Percentiles rank a stretch among this genome's conserved stretches.
phyloP scores from a whole-genome alignment of 2,113 vertebrate genomes.

The Colossoma macropomum region DNA sequence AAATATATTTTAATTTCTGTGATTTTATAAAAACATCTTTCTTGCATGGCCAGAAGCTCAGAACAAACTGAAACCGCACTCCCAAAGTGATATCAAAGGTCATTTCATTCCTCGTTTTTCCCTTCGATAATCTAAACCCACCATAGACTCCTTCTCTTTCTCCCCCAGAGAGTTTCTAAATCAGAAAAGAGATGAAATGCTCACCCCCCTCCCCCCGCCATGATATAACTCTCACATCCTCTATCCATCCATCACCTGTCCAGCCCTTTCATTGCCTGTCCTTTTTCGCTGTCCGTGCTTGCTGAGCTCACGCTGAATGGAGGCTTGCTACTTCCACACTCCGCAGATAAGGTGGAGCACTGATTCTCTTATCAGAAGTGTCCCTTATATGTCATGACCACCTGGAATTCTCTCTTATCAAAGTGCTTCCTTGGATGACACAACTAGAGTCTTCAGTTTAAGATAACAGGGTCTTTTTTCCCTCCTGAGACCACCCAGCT shows the following conservation, averaged over 20 bases:
- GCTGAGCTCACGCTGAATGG: constrained; percentile 5
- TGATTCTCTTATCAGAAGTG: constrained; percentile 33
- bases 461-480: constrained; percentile 1
- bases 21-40: neutral
- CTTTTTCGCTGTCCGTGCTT: neutral
- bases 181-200: constrained; percentile 28
- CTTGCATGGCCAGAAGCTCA: neutral
- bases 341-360: constrained; percentile 25
- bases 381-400: constrained; percentile 27
- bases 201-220: neutral
- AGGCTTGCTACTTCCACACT: constrained; percentile 2
- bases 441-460: neutral
- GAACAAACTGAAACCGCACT: neutral
- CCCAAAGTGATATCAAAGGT: neutral
- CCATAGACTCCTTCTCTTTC: neutral
- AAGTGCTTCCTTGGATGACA: constrained; percentile 15
- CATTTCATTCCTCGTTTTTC: neutral
- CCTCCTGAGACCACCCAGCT: neutral
- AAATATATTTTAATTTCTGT: neutral
- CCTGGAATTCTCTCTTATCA: constrained; percentile 31
- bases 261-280: constrained; percentile 14
- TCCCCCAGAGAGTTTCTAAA: constrained; percentile 41
- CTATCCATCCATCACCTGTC: constrained; percentile 42
- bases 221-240: constrained; percentile 34
- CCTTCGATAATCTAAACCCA: constrained; percentile 3